Evolutionary conservation across 2,113 vertebrate genomes (phyloP), one percentile per base, ranked within the genome.

Genomic region (Petromus typicus): DNA sequence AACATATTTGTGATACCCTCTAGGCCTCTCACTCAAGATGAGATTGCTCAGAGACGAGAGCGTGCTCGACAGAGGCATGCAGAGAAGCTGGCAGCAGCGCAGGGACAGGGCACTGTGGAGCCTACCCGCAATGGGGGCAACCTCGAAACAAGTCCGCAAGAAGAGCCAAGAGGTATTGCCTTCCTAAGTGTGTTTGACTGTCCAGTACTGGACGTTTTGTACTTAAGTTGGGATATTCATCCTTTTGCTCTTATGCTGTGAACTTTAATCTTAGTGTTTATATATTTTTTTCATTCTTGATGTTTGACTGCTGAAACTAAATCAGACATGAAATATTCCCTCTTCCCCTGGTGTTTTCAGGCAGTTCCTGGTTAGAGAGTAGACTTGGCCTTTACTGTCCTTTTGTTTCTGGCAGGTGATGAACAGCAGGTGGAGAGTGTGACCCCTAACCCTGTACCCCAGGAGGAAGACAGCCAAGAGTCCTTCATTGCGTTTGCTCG

Each of bases 401-500:
- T 94, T 76, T 91, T 37, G 90, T 89, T 82, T 92, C 93, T 54
- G n/a, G 86, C 97, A 99, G 98, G 95, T 92, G 98, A 96, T 90
- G 98, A 97, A 56, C 97, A 67, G 6, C 93, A 97, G 34, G 94
- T 73, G 88, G 98, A 98, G 76, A 89, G 34, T 23, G 3, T 91
- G 80, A 79, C 96, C 20, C 82, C 97, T 37, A 98, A 97, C 20
- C 96, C 97, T 22, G 64, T n/a, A n/a, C 97, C 95, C 63, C 90
- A 96, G 1, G 99, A 98, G 57, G 97, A 96, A 78, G 97, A 98
- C 34, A 84, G 57, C 87, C 99, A 98, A 71, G 99, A 99, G 83
- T 96, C 97, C 87, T 99, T 99, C 48, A 96, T 99, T 83, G 99
- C 99, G 0, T 99, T 99, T 66, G 99, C 99, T 6, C 98, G 99